Percentiles rank a stretch among this genome's conserved stretches.
These are phyloP conservation scores for Kradibia gibbosae DNA, from an alignment of 1,140 invertebrate species.

Conservation along the genomic window DNA sequence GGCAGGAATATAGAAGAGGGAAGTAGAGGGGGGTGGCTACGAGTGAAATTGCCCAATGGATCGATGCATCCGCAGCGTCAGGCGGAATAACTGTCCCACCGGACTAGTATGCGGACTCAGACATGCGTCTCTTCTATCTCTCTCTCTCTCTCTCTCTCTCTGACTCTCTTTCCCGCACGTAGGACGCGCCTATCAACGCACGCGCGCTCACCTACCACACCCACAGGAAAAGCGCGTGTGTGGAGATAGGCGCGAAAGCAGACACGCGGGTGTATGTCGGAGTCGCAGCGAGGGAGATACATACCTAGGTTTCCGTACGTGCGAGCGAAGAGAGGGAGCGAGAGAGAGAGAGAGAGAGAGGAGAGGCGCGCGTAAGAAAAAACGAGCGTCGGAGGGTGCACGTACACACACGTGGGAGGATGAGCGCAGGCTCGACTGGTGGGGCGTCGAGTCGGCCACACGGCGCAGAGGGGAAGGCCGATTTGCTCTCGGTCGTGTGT, in stretches of 20 bases:
- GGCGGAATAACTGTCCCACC: conserved; percentile 18
- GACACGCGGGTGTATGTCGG: background rate
- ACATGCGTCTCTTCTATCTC: no score
- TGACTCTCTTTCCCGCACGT: no score
- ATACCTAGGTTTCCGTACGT: background rate
- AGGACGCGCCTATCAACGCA: no score
- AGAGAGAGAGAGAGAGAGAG: background rate
- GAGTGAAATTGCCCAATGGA: background rate
- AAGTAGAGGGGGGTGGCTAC: background rate
- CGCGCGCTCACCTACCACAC: no score
- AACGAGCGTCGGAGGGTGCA: conserved; percentile 23
- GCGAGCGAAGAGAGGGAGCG: background rate
- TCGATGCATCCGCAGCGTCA: conserved; percentile 15
- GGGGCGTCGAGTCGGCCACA: background rate
- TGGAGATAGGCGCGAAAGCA: background rate
- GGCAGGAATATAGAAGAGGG: background rate
- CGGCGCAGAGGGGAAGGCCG: background rate
- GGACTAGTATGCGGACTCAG: background rate
- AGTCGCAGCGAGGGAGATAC: no score
- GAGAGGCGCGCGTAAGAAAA: background rate
- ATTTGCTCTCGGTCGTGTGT: background rate
- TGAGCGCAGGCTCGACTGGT: background rate
- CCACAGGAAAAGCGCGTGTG: no score
- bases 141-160: no score
- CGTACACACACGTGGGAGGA: conserved; percentile 15